phyloP scores from a whole-genome alignment of 1,140 invertebrate species.

The Musca domestica region DNA sequence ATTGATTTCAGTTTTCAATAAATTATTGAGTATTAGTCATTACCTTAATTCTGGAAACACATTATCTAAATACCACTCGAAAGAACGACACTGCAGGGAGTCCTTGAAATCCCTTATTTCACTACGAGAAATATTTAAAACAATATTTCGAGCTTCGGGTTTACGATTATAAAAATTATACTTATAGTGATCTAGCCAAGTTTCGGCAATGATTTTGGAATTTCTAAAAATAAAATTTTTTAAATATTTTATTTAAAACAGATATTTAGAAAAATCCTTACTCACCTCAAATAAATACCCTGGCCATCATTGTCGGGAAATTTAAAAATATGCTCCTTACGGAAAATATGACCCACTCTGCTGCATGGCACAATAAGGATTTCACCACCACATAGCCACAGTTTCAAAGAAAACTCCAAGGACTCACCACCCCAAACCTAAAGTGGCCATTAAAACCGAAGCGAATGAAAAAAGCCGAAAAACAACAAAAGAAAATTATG shows the following conservation, averaged over 20 bases:
- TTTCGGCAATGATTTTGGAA: slow-evolving; percentile 73
- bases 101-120: slow-evolving; percentile 61
- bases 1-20: no score
- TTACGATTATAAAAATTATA: slow-evolving; percentile 64
- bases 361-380: slow-evolving; percentile 80
- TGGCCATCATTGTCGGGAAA: slow-evolving; percentile 60
- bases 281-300: slow-evolving; percentile 47
- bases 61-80: slow-evolving; percentile 93
- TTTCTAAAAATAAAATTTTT: slow-evolving; percentile 63
- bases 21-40: background rate
- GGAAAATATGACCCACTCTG: slow-evolving; percentile 79
- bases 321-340: slow-evolving; percentile 74
- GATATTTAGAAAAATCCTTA: background rate
- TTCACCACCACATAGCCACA: slow-evolving; percentile 67
- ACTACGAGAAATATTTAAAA: slow-evolving; percentile 28
- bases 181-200: slow-evolving; percentile 87
- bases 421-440: slow-evolving; percentile 96
- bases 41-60: slow-evolving; percentile 59
- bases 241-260: background rate
- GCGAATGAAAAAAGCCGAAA: background rate
- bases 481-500: slow-evolving; percentile 4
- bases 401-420: slow-evolving; percentile 92
- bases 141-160: slow-evolving; percentile 37
- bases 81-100: slow-evolving; percentile 77
- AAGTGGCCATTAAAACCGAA: slow-evolving; percentile 56